A percentile compares a stretch with the other conserved stretches of the same genome.
These are phyloP conservation scores for Lanistes nyassanus DNA, from an alignment of 1,140 invertebrate genomes.

Conservation along the genomic window DNA sequence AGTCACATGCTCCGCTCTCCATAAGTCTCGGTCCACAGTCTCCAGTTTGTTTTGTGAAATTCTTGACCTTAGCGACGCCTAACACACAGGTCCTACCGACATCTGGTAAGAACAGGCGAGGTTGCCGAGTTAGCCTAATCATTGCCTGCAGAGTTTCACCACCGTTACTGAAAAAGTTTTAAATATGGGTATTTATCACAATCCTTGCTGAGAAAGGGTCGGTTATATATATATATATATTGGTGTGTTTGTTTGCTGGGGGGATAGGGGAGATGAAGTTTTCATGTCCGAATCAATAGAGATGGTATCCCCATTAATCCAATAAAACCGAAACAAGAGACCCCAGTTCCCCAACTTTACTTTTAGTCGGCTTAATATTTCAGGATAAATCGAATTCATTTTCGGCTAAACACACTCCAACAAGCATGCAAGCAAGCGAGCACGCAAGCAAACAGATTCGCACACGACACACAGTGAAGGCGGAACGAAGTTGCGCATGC, in stretches of 20 bases:
- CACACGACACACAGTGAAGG: background rate
- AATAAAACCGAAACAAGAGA: background rate
- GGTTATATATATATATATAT: background rate
- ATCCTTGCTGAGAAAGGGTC: background rate
- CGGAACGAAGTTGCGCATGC: background rate
- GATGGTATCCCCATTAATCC: background rate
- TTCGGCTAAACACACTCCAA: background rate
- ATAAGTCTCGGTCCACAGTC: too few species aligned
- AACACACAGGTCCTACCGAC: too few species aligned
- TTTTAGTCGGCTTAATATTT: background rate
- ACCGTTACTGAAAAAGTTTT: background rate
- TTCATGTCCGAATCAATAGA: background rate
- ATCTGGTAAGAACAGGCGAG: too few species aligned
- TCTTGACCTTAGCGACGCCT: too few species aligned
- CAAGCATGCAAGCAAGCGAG: background rate
- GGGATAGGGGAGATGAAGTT: background rate
- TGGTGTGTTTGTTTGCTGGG: background rate
- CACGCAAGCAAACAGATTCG: background rate
- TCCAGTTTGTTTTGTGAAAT: too few species aligned
- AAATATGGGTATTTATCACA: background rate
- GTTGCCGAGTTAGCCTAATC: too few species aligned
- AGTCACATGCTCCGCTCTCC: too few species aligned
- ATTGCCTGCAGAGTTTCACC: too few species aligned
- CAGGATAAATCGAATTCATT: background rate
- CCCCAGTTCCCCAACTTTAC: background rate